Percentiles rank a stretch among this genome's conserved stretches.
These are phyloP conservation scores for Copidosoma floridanum DNA, from an alignment of 1,140 invertebrate genomes.

Conservation along the genomic window DNA sequence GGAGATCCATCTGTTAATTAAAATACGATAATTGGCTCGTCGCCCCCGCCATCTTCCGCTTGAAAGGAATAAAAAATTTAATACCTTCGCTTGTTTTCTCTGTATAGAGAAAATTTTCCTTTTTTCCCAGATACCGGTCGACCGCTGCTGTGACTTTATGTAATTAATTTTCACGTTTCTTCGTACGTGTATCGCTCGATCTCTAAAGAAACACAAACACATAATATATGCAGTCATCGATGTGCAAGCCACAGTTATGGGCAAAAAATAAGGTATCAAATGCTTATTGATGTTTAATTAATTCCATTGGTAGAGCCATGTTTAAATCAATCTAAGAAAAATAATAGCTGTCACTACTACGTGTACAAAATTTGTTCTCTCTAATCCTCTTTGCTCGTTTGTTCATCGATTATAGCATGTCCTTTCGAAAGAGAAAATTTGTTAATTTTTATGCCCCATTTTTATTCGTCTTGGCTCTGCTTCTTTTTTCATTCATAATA, in stretches of 20 bases:
- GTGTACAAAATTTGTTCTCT: too few relatives aligned
- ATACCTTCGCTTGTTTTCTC: background rate
- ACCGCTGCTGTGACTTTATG: too few relatives aligned
- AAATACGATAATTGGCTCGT: too few relatives aligned
- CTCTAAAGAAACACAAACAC: too few relatives aligned
- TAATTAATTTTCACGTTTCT: too few relatives aligned
- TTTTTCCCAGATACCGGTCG: background rate
- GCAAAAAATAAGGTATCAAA: conserved; percentile 5
- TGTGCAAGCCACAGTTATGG: too few relatives aligned
- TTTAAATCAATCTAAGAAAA: conserved; percentile 13
- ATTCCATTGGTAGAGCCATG: conserved; percentile 18
- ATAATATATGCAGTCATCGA: too few relatives aligned
- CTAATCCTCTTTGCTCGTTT: background rate
- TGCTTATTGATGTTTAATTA: conserved; percentile 18
- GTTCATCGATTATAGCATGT: background rate
- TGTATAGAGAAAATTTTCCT: background rate
- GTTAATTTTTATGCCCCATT: background rate
- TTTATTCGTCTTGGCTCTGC: too few relatives aligned
- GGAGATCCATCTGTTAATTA: conserved; percentile 28
- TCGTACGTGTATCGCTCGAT: too few relatives aligned
- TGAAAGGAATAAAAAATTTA: conserved; percentile 23
- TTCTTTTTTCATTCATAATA: too few relatives aligned
- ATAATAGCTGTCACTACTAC: too few relatives aligned
- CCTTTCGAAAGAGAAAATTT: background rate
- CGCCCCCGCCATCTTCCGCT: too few relatives aligned